These are phyloP conservation scores for Geococcyx californianus DNA, from an alignment of 2,113 vertebrate species.

Conservation along the genomic window DNA sequence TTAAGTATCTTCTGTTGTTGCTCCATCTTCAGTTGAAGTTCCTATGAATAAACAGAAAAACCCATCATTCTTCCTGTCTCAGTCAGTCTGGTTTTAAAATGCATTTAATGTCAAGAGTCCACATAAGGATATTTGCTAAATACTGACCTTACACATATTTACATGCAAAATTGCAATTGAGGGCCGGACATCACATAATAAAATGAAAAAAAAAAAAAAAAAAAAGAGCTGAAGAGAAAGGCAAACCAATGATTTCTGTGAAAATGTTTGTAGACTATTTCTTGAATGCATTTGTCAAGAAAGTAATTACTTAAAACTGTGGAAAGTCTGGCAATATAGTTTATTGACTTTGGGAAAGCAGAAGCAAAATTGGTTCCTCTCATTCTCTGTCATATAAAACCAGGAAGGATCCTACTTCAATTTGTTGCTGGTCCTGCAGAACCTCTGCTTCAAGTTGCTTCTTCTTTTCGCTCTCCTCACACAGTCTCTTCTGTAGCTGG, in stretches of 20 bases:
- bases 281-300: not conserved
- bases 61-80: not conserved
- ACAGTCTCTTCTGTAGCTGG: constrained; percentile 77
- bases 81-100: not conserved
- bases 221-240: not conserved
- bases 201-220: not conserved
- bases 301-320: not conserved
- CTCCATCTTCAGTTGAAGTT: constrained; percentile 75
- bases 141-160: not conserved
- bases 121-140: not conserved
- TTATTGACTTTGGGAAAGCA: not conserved
- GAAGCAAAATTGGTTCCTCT: not conserved
- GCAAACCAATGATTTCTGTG: not conserved
- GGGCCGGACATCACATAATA: not conserved
- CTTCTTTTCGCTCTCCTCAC: constrained; percentile 74
- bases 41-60: constrained; percentile 64
- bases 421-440: constrained; percentile 76
- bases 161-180: not conserved
- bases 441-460: constrained; percentile 74
- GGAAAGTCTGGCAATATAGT: not conserved
- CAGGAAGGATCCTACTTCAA: constrained; percentile 70
- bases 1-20: constrained; percentile 67
- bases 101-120: not conserved
- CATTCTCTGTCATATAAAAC: not conserved
- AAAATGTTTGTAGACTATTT: not conserved